Evolutionary conservation across 2,797 vertebrate species (phyloP), one percentile per base, ranked within the genome.

Genomic region (Mareca strepera): DNA sequence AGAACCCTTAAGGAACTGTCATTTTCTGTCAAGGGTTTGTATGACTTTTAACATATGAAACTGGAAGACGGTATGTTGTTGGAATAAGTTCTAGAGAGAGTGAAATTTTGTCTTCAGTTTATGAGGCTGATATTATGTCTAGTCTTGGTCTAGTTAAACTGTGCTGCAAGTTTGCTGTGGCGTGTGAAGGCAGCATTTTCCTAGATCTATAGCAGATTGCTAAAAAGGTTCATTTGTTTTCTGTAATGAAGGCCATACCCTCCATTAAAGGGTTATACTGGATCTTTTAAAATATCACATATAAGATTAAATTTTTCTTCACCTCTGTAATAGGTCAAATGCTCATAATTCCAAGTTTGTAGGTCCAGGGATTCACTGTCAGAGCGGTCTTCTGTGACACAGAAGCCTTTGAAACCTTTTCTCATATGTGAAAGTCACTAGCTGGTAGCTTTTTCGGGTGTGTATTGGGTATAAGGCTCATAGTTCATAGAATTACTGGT

Each of bases 381-480:
- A 26, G 4, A 26, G n/a, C 59, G 39, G 52, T 78, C 35, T 9
- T 25, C 0, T 37, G 52, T 77, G 68, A 41, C 26, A 82, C 43
- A 74, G 46, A 74, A 67, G 20, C 33, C 31, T 37, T 37, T 69
- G 50, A 76, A 67, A 13, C 28, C 31, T 41, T 69, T 88, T 66
- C 33, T 82, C 26, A 22, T 48, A 6, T 0, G 0, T 72, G 35
- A 21, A 56, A 4, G 17, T 59, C 1, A 1, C 37, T 62, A 17
- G 9, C 60, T 52, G 41, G 22, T 29, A 23, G 39, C 55, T 53
- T 23, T 62, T 79, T 76, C 77, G 67, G 20, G 37, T 22, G 59
- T 90, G 25, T 33, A 68, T 66, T 59, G 59, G n/a, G 37, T 87
- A 3, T 25, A 68, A 68, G 39, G 48, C 63, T 85, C 55, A 23